Percentiles rank a stretch among this genome's conserved stretches.
phyloP scores from a whole-genome alignment of 2,797 vertebrate genomes.

The Microtus obscurus region DNA sequence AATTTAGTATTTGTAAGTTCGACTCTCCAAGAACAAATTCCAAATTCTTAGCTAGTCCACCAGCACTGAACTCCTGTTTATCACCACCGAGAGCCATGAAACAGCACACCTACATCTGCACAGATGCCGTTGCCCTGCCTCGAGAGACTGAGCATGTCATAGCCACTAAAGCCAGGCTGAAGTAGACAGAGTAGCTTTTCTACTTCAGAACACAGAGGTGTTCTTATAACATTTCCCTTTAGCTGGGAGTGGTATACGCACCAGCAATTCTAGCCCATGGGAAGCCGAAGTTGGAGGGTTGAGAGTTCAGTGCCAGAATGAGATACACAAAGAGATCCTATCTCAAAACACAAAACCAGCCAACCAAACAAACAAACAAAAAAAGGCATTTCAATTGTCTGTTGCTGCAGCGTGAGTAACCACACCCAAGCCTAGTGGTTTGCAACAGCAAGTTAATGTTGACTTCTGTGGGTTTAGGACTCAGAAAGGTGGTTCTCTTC shows the following conservation, averaged over 20 bases:
- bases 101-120: background rate
- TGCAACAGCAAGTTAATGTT: background rate
- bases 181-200: conserved; percentile 1
- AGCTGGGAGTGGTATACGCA: background rate
- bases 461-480: background rate
- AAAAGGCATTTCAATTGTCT: background rate
- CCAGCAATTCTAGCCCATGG: background rate
- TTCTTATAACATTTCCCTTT: background rate
- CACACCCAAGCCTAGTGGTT: background rate
- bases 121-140: background rate
- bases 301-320: background rate
- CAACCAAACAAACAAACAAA: background rate
- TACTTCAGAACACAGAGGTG: background rate
- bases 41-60: background rate
- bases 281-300: background rate
- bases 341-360: background rate
- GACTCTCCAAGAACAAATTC: conserved; percentile 20
- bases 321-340: background rate
- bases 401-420: background rate
- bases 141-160: background rate
- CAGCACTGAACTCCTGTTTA: background rate
- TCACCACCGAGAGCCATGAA: background rate
- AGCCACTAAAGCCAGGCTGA: conserved; percentile 6
- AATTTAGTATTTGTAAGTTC: conserved; percentile 20
- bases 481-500: background rate